Evolutionary conservation across 2,888 invertebrate genomes (phyloP).

Genomic region (Temnothorax ravouxi): DNA sequence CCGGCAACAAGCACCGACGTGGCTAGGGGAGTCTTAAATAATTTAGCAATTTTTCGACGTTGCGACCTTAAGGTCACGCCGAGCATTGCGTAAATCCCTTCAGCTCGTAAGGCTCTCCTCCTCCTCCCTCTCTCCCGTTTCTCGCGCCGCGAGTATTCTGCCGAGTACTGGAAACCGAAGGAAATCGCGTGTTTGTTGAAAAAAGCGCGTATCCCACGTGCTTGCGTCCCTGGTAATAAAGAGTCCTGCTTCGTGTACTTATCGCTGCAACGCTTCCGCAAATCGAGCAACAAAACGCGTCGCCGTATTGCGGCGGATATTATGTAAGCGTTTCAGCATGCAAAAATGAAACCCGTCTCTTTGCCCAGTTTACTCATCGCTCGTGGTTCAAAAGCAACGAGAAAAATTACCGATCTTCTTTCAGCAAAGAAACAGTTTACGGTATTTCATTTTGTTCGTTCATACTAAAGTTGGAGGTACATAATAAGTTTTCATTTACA

Average conservation of each 20-base stretch:
- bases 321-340: slow-evolving; percentile 67
- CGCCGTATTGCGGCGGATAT: slow-evolving; percentile 53
- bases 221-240: slow-evolving; percentile 63
- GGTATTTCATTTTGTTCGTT: slow-evolving; percentile 14
- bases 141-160: slow-evolving; percentile 59
- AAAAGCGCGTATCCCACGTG: slow-evolving; percentile 65
- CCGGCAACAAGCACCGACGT: slow-evolving; percentile 82
- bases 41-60: slow-evolving; percentile 76
- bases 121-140: slow-evolving; percentile 19
- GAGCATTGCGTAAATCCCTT: slow-evolving; percentile 78
- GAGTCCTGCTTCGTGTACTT: slow-evolving; percentile 42
- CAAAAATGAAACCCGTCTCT: slow-evolving; percentile 63
- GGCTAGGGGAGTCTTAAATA: slow-evolving; percentile 75
- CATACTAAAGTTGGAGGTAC: slow-evolving; percentile 19
- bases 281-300: slow-evolving; percentile 65
- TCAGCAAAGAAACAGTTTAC: slow-evolving; percentile 32
- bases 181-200: slow-evolving; percentile 68
- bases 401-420: slow-evolving; percentile 44
- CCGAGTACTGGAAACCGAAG: slow-evolving; percentile 67
- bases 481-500: slow-evolving; percentile 15
- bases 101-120: slow-evolving; percentile 56
- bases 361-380: slow-evolving; percentile 27
- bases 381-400: slow-evolving; percentile 22
- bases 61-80: slow-evolving; percentile 76
- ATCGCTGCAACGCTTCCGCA: slow-evolving; percentile 63